phyloP scores from a whole-genome alignment of 2,797 vertebrate genomes.

The Myotis vivesi region DNA sequence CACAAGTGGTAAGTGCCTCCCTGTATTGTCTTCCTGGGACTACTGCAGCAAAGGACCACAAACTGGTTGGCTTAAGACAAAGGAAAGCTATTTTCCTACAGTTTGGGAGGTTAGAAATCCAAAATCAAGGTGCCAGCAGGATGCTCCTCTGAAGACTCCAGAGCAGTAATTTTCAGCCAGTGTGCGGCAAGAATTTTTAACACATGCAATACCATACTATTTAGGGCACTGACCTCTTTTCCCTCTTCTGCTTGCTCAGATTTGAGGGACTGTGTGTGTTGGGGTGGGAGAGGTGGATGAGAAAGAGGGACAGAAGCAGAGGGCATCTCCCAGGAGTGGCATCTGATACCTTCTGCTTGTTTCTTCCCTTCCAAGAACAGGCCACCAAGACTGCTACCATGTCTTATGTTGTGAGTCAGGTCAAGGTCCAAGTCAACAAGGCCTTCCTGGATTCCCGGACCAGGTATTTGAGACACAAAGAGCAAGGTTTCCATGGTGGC shows the following conservation, averaged over 20 bases:
- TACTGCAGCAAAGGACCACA: not conserved
- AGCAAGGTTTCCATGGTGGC: not conserved
- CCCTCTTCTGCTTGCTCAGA: not conserved
- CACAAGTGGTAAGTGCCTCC: slow-evolving; percentile 49
- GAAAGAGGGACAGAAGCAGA: not conserved
- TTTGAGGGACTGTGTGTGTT: not conserved
- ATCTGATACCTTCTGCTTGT: not conserved
- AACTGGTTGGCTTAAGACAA: not conserved
- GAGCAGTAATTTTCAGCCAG: not conserved
- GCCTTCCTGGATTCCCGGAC: slow-evolving; percentile 74
- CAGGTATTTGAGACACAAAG: slow-evolving; percentile 28
- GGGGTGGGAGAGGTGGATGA: not conserved
- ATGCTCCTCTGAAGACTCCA: not conserved
- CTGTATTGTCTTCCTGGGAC: not conserved
- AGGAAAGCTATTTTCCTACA: not conserved
- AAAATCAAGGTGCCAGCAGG: not conserved
- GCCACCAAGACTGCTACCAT: not conserved
- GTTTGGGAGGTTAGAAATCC: not conserved
- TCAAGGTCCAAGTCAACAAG: slow-evolving; percentile 65
- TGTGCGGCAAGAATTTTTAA: not conserved
- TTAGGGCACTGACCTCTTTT: not conserved
- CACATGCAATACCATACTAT: not conserved
- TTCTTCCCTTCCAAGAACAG: not conserved
- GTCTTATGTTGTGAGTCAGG: slow-evolving; percentile 49
- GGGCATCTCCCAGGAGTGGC: not conserved